Evolutionary conservation across 2,113 vertebrate genomes (phyloP).

Genomic region (Percina caprodes): DNA sequence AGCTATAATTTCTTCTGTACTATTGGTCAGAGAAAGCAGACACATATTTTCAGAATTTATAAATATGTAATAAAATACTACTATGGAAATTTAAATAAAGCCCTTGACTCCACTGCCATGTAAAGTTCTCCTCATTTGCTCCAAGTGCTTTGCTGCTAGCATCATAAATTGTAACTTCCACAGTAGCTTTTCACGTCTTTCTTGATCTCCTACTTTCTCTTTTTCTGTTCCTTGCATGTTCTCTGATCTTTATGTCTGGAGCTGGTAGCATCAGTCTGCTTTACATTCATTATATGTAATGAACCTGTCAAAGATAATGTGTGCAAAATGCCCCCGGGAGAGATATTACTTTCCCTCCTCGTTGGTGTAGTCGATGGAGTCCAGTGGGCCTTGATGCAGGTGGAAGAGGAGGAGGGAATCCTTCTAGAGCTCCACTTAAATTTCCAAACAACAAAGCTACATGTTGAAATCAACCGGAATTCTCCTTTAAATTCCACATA

Average conservation of each 20-base stretch:
- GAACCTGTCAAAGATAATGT: conserved; percentile 88
- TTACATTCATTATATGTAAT: conserved; percentile 87
- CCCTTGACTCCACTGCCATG: not conserved
- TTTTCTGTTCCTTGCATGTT: conserved; percentile 28
- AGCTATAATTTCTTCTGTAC: conserved; percentile 1
- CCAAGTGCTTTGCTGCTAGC: not conserved
- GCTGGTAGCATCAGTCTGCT: conserved; percentile 55
- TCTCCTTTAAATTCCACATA: not conserved
- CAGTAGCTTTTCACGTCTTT: conserved; percentile 2
- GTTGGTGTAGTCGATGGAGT: conserved; percentile 45
- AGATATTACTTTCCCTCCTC: conserved; percentile 56
- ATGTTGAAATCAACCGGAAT: too few species aligned
- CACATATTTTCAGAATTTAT: conserved; percentile 18
- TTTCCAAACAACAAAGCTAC: too few species aligned
- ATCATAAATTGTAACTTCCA: conserved; percentile 21
- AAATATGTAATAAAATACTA: conserved; percentile 5
- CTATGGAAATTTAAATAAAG: not conserved
- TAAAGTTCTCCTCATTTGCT: not conserved
- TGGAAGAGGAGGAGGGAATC: conserved; percentile 39
- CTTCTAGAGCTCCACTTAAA: conserved; percentile 16
- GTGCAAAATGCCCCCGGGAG: conserved; percentile 78
- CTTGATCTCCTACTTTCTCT: conserved; percentile 6
- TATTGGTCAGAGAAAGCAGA: conserved; percentile 1
- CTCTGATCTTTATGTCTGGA: conserved; percentile 32
- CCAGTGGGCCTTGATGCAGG: conserved; percentile 38